Evolutionary conservation across 2,797 vertebrate genomes (phyloP), one percentile per base, ranked within the genome.

Genomic region (Octomys mimax): DNA sequence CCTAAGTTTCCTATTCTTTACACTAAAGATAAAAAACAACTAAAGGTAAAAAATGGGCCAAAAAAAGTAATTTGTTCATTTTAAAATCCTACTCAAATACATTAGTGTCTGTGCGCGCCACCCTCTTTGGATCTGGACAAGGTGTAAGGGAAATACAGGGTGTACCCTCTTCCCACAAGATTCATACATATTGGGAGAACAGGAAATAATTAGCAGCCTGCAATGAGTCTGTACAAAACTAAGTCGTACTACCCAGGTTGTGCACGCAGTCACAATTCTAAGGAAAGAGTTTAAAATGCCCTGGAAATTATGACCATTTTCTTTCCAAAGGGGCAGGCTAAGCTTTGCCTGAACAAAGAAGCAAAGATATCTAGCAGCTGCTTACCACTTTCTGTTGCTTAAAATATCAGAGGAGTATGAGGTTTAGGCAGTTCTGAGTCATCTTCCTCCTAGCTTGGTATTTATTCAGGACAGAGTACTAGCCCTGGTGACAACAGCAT

Each of bases 321-420:
- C 92, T 96, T 97, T 94, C 92, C 90, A 36, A 95, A 94, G 80
- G 91, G 87, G 81, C 86, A 86, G 52, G 57, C 96, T 96, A 88
- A 91, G 88, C 95, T 94, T 82, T 94, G 92, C 94, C 88, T 96
- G 94, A 97, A 98, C 96, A 97, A 97, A 97, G 94, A 89, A 90
- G 92, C 92, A 87, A 96, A 96, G 97, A 97, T 96, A 96, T 96
- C 96, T 96, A 95, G 94, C 97, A 98, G 97, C 97, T 98, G 97
- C 96, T 97, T 84, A 97, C 94, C 95, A 96, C 94, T 97, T 92
- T 97, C 91, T 96, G 96, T 94, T 97, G 92, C 97, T 95, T 98
- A 98, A 97, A 98, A 98, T 98, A 98, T 89, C 94, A 0, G 88
- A 98, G 93, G 96, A 97, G 87, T 95, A 96, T 91, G 95, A 97